phyloP scores from a whole-genome alignment of 1,140 invertebrate genomes.

The Ruditapes philippinarum region DNA sequence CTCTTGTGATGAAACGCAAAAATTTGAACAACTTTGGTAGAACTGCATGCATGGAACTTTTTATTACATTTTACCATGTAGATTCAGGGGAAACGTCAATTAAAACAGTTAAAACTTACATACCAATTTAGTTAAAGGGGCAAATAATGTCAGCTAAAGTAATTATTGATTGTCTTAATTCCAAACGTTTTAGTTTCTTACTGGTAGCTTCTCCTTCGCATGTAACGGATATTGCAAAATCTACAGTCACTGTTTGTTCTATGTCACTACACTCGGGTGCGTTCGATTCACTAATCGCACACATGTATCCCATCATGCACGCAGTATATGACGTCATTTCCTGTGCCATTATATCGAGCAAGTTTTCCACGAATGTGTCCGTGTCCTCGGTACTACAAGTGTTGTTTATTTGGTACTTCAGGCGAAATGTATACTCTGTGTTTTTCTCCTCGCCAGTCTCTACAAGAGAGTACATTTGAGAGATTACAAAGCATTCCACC shows the following conservation, averaged over 20 bases:
- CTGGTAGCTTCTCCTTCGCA: slow-evolving; percentile 24
- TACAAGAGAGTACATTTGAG: too few relatives aligned
- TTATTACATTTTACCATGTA: too few relatives aligned
- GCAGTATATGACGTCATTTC: slow-evolving; percentile 21
- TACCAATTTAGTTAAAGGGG: too few relatives aligned
- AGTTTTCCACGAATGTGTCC: not conserved
- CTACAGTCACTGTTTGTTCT: not conserved
- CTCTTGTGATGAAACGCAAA: too few relatives aligned
- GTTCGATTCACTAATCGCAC: slow-evolving; percentile 16
- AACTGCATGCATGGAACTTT: too few relatives aligned
- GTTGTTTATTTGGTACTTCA: not conserved
- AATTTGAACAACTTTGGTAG: too few relatives aligned
- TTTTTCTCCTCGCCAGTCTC: slow-evolving; percentile 3
- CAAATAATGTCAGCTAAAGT: too few relatives aligned
- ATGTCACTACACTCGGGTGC: not conserved
- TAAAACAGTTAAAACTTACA: too few relatives aligned
- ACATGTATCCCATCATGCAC: slow-evolving; percentile 38
- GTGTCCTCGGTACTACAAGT: not conserved
- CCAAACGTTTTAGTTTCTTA: too few relatives aligned
- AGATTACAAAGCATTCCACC: too few relatives aligned
- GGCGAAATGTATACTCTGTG: not conserved
- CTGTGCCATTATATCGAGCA: not conserved
- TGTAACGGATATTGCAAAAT: not conserved
- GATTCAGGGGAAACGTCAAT: too few relatives aligned
- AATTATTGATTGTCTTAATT: too few relatives aligned